Conservation (phyloP, 2,888 invertebrate species). For the Drosophila neonasuta region DNA sequence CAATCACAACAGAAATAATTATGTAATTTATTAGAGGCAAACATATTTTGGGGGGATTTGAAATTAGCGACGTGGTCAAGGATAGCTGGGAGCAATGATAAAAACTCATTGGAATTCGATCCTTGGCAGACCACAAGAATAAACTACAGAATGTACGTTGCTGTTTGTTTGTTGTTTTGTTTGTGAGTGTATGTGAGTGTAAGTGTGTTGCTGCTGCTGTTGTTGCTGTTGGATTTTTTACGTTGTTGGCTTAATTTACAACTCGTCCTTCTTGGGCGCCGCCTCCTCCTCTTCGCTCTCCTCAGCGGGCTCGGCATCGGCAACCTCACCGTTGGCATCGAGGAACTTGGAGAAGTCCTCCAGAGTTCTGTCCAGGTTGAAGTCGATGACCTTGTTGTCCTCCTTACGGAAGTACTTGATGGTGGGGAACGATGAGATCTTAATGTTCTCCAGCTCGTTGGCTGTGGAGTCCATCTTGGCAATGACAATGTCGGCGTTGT, state of each 20-base stretch:
- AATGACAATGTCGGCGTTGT: constrained; percentile 91
- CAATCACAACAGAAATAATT: constrained; percentile 46
- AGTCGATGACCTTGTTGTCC: constrained; percentile 94
- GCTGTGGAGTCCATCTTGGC: constrained; percentile 99
- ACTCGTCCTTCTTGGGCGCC: constrained; percentile 82
- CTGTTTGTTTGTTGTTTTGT: constrained; percentile 58
- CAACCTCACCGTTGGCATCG: constrained; percentile 93
- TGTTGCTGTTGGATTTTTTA: constrained; percentile 54
- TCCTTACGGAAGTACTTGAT: constrained; percentile 96
- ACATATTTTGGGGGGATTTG: constrained; percentile 32
- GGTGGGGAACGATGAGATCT: constrained; percentile 97
- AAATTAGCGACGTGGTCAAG: constrained; percentile 38
- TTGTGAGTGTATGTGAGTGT: constrained; percentile 25
- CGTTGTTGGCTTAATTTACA: constrained; percentile 75
- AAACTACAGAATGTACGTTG: constrained; percentile 78
- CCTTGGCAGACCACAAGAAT: constrained; percentile 53
- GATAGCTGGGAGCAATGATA: constrained; percentile 49
- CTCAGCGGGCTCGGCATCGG: constrained; percentile 82
- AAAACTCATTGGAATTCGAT: constrained; percentile 64
- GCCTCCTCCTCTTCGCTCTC: constrained; percentile 76
- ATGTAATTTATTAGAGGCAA: constrained; percentile 40
- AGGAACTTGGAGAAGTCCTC: constrained; percentile 96
- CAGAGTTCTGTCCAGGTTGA: constrained; percentile 96
- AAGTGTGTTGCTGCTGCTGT: constrained; percentile 38
- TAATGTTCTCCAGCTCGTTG: constrained; percentile 98